Conservation (phyloP, 1,140 invertebrate species). For the Drosophila pruinosa region DNA sequence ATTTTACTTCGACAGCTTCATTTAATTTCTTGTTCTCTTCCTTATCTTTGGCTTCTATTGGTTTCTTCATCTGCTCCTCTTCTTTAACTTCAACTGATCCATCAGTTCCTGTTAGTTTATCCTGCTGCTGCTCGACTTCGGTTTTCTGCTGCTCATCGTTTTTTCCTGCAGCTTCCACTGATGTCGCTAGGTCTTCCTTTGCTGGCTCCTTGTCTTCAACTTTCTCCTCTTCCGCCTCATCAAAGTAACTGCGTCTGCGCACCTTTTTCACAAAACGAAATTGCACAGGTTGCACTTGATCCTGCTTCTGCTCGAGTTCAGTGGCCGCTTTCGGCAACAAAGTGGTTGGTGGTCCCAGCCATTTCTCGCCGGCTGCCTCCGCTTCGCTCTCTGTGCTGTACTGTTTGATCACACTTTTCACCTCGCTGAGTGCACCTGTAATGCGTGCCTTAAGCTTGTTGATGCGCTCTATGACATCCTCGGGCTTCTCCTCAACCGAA, state of each 20-base stretch:
- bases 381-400: constrained; percentile 73
- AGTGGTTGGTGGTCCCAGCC: constrained; percentile 1
- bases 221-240: constrained; percentile 61
- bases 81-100: background rate
- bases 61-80: background rate
- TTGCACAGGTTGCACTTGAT: constrained; percentile 32
- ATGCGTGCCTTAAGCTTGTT: constrained; percentile 76
- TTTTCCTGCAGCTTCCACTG: background rate
- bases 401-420: constrained; percentile 74
- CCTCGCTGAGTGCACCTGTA: constrained; percentile 69
- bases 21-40: background rate
- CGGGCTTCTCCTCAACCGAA: constrained; percentile 64
- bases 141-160: background rate
- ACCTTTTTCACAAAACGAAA: constrained; percentile 76
- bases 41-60: background rate
- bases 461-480: constrained; percentile 72
- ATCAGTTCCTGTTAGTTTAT: background rate
- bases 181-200: background rate
- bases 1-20: background rate
- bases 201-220: background rate
- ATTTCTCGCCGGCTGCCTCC: constrained; percentile 30
- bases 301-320: background rate
- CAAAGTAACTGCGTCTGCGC: constrained; percentile 68
- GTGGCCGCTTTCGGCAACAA: background rate
- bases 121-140: background rate